Evolutionary conservation across 2,797 vertebrate species (phyloP).

Genomic region (Salmo trutta): DNA sequence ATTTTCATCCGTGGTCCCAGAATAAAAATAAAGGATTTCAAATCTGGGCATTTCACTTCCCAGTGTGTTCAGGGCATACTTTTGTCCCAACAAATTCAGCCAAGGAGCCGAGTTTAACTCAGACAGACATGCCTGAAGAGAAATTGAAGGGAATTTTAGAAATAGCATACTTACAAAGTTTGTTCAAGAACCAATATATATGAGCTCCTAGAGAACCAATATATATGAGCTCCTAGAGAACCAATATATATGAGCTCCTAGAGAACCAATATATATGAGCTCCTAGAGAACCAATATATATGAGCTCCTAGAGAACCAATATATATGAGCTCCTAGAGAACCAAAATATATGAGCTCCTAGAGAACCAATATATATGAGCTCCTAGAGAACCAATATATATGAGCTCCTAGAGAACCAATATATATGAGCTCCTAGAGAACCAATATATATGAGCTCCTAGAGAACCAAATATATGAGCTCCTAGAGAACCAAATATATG

Average conservation of each 20-base stretch:
- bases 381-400: background rate
- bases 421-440: background rate
- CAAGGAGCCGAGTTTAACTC: background rate
- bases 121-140: background rate
- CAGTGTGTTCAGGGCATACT: background rate
- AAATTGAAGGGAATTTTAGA: background rate
- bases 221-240: background rate
- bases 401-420: background rate
- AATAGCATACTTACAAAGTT: background rate
- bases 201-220: background rate
- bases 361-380: background rate
- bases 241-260: background rate
- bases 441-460: background rate
- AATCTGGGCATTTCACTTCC: background rate
- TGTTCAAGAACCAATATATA: conserved; percentile 1
- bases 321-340: background rate
- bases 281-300: background rate
- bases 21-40: background rate
- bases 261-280: background rate
- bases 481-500: background rate
- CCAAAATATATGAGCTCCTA: background rate
- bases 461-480: background rate
- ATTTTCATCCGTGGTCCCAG: background rate
- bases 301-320: background rate
- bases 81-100: background rate